Conservation (phyloP, 2,888 invertebrate genomes). For the Andrena hattorfiana region DNA sequence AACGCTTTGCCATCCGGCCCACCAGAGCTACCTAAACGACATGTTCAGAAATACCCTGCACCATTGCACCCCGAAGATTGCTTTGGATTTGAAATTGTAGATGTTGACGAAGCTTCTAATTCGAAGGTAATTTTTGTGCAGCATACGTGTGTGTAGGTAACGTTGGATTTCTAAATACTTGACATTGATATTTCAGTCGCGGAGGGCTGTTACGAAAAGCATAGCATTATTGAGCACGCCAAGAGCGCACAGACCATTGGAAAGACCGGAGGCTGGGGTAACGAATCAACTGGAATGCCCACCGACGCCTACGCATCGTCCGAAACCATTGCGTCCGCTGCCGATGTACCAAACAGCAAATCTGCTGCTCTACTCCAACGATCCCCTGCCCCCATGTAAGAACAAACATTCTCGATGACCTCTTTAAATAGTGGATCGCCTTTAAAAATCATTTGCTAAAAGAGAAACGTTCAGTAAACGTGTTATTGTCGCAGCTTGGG, state of each 20-base stretch:
- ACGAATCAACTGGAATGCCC: constrained; percentile 89
- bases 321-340: constrained; percentile 88
- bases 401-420: background rate
- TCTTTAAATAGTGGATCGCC: background rate
- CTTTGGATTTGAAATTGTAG: constrained; percentile 94
- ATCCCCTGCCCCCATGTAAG: constrained; percentile 94
- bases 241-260: constrained; percentile 83
- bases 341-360: constrained; percentile 82
- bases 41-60: constrained; percentile 88
- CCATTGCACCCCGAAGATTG: constrained; percentile 90
- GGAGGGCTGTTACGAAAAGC: constrained; percentile 83
- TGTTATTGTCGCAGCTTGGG: constrained; percentile 91
- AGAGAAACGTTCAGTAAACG: background rate
- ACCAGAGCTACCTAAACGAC: constrained; percentile 89
- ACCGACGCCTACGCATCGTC: constrained; percentile 95
- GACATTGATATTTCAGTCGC: constrained; percentile 71
- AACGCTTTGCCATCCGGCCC: constrained; percentile 87
- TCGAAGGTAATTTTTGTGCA: constrained; percentile 75
- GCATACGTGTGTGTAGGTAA: background rate
- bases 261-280: constrained; percentile 76
- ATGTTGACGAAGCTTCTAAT: constrained; percentile 89
- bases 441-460: constrained; percentile 38
- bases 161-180: constrained; percentile 1
- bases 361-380: constrained; percentile 86
- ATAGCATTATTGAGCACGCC: constrained; percentile 86